Conservation (phyloP, 2,888 invertebrate genomes). For the Gryllus longicercus region DNA sequence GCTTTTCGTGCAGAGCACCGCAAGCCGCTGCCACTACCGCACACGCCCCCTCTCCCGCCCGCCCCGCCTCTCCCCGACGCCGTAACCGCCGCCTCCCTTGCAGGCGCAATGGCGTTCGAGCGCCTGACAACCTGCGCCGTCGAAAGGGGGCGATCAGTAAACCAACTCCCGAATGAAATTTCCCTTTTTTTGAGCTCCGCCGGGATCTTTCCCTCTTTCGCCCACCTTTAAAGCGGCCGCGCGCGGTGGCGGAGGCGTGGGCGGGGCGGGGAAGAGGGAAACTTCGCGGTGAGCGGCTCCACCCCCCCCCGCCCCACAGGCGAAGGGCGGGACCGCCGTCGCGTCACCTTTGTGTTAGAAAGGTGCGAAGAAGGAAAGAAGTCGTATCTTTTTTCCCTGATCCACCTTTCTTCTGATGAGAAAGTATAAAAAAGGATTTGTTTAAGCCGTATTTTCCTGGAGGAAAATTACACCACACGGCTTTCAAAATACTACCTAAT, state of each 20-base stretch:
- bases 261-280: too few species aligned
- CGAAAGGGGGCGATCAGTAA: neutral
- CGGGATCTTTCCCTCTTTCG: slow-evolving; percentile 8
- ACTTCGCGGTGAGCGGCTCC: too few species aligned
- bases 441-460: neutral
- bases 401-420: neutral
- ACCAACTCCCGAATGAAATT: neutral
- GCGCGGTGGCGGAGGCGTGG: neutral
- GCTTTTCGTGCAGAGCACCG: neutral
- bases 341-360: neutral
- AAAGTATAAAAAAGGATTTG: neutral
- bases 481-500: neutral
- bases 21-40: neutral
- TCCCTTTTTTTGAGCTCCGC: neutral
- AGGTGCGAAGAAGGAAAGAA: neutral
- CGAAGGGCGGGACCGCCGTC: neutral
- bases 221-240: neutral
- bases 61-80: too few species aligned
- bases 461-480: neutral
- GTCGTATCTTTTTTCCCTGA: neutral
- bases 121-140: neutral
- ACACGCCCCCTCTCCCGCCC: too few species aligned
- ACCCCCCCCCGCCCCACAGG: too few species aligned
- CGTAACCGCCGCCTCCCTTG: too few species aligned
- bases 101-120: neutral